Percentiles rank a stretch among this genome's conserved stretches.
These are phyloP conservation scores for Neomonachus schauinslandi DNA, from an alignment of 2,113 vertebrate species.

Conservation along the genomic window DNA sequence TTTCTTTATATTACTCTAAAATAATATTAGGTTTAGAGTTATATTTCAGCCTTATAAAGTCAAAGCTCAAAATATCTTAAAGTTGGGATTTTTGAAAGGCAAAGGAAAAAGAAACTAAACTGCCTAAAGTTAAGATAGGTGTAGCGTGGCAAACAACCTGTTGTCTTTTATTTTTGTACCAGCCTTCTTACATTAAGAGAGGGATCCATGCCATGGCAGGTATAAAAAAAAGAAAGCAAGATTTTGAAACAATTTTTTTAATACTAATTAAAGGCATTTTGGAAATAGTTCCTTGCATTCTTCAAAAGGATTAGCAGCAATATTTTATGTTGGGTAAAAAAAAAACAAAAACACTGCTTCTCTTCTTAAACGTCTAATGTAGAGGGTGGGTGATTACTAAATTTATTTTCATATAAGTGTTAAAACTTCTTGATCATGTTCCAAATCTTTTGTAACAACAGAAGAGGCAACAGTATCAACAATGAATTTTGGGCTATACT, in stretches of 20 bases:
- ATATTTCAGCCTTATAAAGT: background rate
- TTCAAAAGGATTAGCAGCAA: conserved; percentile 40
- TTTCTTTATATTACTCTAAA: conserved; percentile 3
- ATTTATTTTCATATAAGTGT: conserved; percentile 60
- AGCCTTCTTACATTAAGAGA: background rate
- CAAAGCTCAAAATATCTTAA: conserved; percentile 57
- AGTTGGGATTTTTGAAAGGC: conserved; percentile 41
- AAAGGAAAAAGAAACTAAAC: conserved; percentile 43
- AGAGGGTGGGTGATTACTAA: background rate
- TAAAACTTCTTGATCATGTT: conserved; percentile 36
- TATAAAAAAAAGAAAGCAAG: background rate
- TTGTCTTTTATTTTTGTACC: background rate
- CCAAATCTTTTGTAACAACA: conserved; percentile 38
- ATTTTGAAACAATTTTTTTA: conserved; percentile 9
- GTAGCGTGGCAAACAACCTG: background rate
- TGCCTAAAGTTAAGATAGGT: background rate
- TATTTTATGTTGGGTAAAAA: conserved; percentile 16
- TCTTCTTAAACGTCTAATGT: conserved; percentile 30
- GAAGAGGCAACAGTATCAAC: conserved; percentile 36
- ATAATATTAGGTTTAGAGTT: conserved; percentile 6
- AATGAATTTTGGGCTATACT: background rate
- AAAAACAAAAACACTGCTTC: conserved; percentile 4
- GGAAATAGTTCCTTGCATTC: background rate
- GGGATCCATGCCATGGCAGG: background rate
- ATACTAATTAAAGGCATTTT: conserved; percentile 49